Percentiles rank a stretch among this genome's conserved stretches.
These are phyloP conservation scores for Agapornis canus DNA, from an alignment of 2,797 vertebrate genomes.

Conservation along the genomic window DNA sequence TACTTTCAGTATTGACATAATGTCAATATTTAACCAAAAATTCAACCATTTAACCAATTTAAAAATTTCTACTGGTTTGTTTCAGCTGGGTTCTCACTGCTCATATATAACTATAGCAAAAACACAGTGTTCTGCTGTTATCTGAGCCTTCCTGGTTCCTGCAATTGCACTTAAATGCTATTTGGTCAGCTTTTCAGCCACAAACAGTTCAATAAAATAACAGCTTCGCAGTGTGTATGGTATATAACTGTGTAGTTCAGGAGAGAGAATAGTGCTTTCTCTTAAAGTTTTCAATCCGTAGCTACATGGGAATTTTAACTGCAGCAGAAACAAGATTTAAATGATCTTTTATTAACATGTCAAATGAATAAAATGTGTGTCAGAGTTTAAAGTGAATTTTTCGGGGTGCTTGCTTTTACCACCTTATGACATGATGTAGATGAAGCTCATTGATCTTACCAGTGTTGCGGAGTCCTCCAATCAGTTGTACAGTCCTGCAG, in stretches of 20 bases:
- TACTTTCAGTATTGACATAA: neutral
- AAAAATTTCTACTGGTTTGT: neutral
- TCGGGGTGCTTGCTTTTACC: slow-evolving; percentile 38
- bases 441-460: slow-evolving; percentile 33
- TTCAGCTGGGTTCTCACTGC: neutral
- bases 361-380: slow-evolving; percentile 18
- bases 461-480: neutral
- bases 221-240: neutral
- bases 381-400: neutral
- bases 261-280: neutral
- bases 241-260: neutral
- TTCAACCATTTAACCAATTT: neutral
- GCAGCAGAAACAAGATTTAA: neutral
- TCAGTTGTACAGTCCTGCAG: neutral
- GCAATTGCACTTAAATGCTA: neutral
- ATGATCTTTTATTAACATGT: neutral
- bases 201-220: neutral
- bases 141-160: neutral
- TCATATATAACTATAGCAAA: neutral
- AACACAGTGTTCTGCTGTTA: neutral
- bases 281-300: neutral
- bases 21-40: no score
- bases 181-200: neutral
- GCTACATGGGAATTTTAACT: neutral
- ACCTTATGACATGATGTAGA: neutral